Percentiles rank a stretch among this genome's conserved stretches.
These are phyloP conservation scores for Monochamus saltuarius DNA, from an alignment of 1,140 invertebrate genomes.

Conservation along the genomic window DNA sequence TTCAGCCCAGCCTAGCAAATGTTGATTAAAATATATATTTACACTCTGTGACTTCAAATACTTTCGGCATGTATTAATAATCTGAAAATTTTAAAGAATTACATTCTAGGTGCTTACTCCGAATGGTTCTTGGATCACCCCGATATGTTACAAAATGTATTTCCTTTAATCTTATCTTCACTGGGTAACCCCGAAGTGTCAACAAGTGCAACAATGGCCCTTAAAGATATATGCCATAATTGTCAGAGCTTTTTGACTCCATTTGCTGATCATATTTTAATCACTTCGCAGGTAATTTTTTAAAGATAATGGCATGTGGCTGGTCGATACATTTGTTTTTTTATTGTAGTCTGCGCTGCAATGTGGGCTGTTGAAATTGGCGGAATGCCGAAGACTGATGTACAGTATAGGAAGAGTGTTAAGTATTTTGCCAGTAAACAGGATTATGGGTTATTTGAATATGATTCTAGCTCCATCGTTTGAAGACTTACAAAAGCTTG, in stretches of 20 bases:
- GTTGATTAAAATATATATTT: too few species aligned
- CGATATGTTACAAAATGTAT: conserved; percentile 68
- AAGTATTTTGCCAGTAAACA: conserved; percentile 63
- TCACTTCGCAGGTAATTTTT: conserved; percentile 56
- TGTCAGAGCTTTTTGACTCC: conserved; percentile 71
- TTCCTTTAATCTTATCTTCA: conserved; percentile 69
- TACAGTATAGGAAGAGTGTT: conserved; percentile 74
- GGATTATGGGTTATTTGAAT: conserved; percentile 70
- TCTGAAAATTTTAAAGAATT: conserved; percentile 1
- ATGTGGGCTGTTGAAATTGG: conserved; percentile 58
- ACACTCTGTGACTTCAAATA: too few species aligned
- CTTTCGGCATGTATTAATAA: too few species aligned
- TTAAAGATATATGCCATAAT: conserved; percentile 82
- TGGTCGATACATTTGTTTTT: conserved; percentile 26
- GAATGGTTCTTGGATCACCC: conserved; percentile 77
- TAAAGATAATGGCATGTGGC: background rate
- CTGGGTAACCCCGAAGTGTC: conserved; percentile 69
- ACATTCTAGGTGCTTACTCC: conserved; percentile 67
- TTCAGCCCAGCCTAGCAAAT: too few species aligned
- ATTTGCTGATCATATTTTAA: conserved; percentile 69
- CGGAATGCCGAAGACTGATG: conserved; percentile 73
- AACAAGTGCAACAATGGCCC: conserved; percentile 77
- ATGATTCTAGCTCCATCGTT: conserved; percentile 68
- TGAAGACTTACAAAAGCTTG: conserved; percentile 61
- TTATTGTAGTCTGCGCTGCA: conserved; percentile 57